phyloP scores from a whole-genome alignment of 2,113 vertebrate genomes.

The Carollia perspicillata region DNA sequence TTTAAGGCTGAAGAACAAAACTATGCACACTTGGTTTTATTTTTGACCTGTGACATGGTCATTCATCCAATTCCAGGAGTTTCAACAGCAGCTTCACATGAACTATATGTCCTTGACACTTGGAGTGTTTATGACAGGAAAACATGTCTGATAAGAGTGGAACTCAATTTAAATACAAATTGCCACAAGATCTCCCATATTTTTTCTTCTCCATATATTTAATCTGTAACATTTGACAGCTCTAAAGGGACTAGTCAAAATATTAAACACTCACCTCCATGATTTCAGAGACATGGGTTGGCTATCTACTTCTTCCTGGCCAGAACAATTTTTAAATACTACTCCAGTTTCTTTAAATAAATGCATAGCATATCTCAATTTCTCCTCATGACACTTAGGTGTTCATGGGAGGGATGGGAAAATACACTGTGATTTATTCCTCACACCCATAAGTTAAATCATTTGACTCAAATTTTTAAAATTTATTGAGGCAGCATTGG shows the following conservation, averaged over 20 bases:
- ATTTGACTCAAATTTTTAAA: not conserved
- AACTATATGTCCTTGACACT: not conserved
- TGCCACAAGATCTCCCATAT: not conserved
- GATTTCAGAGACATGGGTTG: conserved; percentile 1
- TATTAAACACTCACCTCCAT: not conserved
- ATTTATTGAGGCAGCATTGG: not conserved
- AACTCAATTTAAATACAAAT: not conserved
- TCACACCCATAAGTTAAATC: not conserved
- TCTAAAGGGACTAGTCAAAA: not conserved
- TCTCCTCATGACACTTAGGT: not conserved
- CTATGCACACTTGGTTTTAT: not conserved
- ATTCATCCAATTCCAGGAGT: not conserved
- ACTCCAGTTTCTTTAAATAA: not conserved
- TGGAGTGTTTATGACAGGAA: not conserved
- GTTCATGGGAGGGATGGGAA: not conserved
- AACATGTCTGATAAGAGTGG: not conserved
- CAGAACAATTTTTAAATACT: not conserved
- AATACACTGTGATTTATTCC: not conserved
- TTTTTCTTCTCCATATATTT: not conserved
- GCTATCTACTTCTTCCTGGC: not conserved
- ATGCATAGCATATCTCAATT: not conserved
- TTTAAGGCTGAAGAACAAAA: not conserved
- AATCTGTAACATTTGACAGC: not conserved
- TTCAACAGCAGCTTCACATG: not conserved
- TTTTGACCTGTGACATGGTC: not conserved